phyloP scores from a whole-genome alignment of 2,888 invertebrate species.

The Drosophila anomalata region DNA sequence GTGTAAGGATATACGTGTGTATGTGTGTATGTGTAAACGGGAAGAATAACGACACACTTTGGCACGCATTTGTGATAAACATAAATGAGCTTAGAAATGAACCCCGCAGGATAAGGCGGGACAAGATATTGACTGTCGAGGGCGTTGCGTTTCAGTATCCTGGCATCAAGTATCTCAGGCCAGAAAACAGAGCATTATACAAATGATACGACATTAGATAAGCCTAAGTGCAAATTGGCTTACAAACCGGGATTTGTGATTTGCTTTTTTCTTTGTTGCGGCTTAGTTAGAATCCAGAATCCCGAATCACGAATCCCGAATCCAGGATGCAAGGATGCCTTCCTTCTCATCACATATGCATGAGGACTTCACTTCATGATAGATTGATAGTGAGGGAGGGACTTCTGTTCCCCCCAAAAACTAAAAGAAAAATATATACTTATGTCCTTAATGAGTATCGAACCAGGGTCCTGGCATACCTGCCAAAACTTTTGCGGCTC shows the following conservation, averaged over 20 bases:
- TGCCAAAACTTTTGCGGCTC: not conserved
- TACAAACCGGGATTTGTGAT: slow-evolving; percentile 83
- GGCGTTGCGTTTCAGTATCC: slow-evolving; percentile 1
- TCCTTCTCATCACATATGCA: slow-evolving; percentile 25
- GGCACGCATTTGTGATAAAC: slow-evolving; percentile 84
- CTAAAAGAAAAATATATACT: too few species aligned
- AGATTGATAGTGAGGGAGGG: slow-evolving; percentile 28
- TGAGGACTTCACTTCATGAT: slow-evolving; percentile 2
- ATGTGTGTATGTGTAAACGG: slow-evolving; percentile 41
- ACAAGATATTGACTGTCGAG: slow-evolving; percentile 44
- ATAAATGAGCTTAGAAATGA: slow-evolving; percentile 84
- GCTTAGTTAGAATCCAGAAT: slow-evolving; percentile 10
- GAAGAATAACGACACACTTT: slow-evolving; percentile 80
- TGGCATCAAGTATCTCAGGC: slow-evolving; percentile 80
- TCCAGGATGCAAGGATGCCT: slow-evolving; percentile 10
- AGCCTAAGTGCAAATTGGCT: slow-evolving; percentile 84
- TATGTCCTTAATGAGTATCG: slow-evolving; percentile 25
- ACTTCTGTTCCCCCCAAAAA: slow-evolving; percentile 7
- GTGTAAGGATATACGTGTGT: not conserved
- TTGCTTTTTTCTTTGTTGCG: slow-evolving; percentile 47
- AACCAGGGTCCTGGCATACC: slow-evolving; percentile 2
- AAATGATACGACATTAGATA: slow-evolving; percentile 84
- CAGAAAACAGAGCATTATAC: slow-evolving; percentile 81
- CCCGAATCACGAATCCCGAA: not conserved
- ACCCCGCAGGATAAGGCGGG: slow-evolving; percentile 81